Base-by-base conservation (phyloP, 2,888 invertebrate species). In the Metopia argyrocephala region DNA sequence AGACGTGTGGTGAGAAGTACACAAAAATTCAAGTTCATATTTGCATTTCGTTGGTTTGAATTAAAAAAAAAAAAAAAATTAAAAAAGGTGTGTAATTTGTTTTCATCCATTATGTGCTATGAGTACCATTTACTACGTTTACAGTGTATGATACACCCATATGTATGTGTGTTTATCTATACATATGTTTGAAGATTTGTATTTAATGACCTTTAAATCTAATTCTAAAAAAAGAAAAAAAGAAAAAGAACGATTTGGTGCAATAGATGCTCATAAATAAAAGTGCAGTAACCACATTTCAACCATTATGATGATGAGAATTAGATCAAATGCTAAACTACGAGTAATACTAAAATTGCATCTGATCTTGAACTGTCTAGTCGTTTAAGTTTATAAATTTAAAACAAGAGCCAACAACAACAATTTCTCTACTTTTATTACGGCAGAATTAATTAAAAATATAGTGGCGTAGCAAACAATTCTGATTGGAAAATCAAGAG, bases 1-100 rank as follows among this genome's bases (percentile, higher is more conserved):
- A 18, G 25, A 23, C 20, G 9, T 50, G 15, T 27, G 28, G 48
- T 45, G 61, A 25, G 50, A 62, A 61, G 27, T 61, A 18, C 20
- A 5, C 23, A 52, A 1, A 56, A 21, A n/a, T 64, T 64, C 73
- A 73, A 73, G 73, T 64, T 73, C 73, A 15, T 38, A 38, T 38
- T 9, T 15, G 46, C 27, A 23, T 48, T 38, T 56, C 21, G 18
- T 65, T 73, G 73, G 28, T 5, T 15, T 57, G 38, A 52, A 27
- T 62, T 62, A 6, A 54, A n/a, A n/a, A n/a, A n/a, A n/a, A n/a
- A n/a, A 38, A 38, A 38, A 9, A 4, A 38, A 38, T 15, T 38
- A 15, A 38, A 38, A 15, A 31, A 56, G 73, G 73, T 73, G 73
- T 73, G 68, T 56, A 18, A 45, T 48, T 28, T 48, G 18, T 56